Conservation (phyloP, 37 sponge, comb jelly and placozoan genomes). For the Mnemiopsis leidyi region DNA sequence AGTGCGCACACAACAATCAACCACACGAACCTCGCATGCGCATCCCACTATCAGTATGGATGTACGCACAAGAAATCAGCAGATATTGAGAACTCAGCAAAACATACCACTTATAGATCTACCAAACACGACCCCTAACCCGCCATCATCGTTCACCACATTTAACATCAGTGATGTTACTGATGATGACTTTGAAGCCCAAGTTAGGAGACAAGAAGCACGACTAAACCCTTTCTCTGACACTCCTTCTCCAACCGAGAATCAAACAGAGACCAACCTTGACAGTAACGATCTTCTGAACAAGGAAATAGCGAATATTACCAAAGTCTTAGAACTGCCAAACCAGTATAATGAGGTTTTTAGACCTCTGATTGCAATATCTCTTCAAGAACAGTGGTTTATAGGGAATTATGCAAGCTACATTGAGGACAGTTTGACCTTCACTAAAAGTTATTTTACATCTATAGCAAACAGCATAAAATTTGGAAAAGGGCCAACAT, state of each 20-base stretch:
- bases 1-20: background rate
- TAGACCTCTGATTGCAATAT: slow-evolving; percentile 15
- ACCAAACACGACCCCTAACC: background rate
- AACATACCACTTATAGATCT: background rate
- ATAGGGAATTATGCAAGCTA: background rate
- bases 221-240: background rate
- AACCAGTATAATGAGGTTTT: background rate
- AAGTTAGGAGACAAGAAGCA: background rate
- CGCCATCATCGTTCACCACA: background rate
- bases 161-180: background rate
- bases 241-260: background rate
- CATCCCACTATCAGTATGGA: too few species aligned
- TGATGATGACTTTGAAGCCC: background rate
- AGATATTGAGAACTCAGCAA: background rate
- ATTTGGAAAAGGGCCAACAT: background rate
- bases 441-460: background rate
- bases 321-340: background rate
- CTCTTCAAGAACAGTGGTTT: slow-evolving; percentile 3
- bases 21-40: background rate
- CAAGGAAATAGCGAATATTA: background rate
- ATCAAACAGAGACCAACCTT: background rate
- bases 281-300: background rate
- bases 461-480: background rate
- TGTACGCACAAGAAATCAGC: background rate
- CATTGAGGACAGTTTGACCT: background rate